These are phyloP conservation scores for Parapsyche elsis DNA, from an alignment of 1,140 invertebrate species.

Conservation along the genomic window DNA sequence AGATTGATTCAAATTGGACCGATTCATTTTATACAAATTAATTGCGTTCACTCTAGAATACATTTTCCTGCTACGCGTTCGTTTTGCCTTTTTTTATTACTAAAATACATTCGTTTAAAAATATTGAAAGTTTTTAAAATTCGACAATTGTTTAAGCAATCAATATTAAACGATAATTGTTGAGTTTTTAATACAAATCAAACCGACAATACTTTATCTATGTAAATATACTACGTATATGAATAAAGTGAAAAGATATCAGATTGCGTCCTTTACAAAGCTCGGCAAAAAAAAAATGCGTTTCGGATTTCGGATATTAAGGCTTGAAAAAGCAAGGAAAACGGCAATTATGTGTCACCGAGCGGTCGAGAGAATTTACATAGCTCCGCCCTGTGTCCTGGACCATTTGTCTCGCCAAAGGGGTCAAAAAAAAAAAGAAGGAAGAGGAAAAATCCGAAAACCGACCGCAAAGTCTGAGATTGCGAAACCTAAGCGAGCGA, in stretches of 20 bases:
- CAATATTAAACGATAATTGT: neutral
- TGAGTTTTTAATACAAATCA: neutral
- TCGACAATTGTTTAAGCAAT: too few relatives aligned
- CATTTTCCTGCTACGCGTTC: neutral
- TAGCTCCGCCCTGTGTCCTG: neutral
- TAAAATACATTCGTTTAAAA: too few relatives aligned
- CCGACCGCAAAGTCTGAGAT: neutral
- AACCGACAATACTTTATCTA: neutral
- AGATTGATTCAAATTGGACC: conserved; percentile 25
- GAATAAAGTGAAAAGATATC: neutral
- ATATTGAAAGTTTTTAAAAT: too few relatives aligned
- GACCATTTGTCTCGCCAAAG: neutral
- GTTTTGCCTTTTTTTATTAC: neutral
- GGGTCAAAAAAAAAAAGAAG: neutral
- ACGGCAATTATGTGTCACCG: conserved; percentile 24
- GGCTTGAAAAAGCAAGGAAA: neutral
- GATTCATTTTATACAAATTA: conserved; percentile 8
- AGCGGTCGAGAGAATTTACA: conserved; percentile 2
- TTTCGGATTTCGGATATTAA: neutral
- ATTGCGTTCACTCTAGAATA: neutral
- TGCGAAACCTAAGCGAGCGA: conserved; percentile 39
- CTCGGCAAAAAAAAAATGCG: neutral
- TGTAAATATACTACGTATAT: neutral
- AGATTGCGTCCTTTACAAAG: neutral
- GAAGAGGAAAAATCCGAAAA: neutral